Evolutionary conservation across 2,888 invertebrate species (phyloP), one percentile per base, ranked within the genome.

Genomic region (Trachelus iudaicus): DNA sequence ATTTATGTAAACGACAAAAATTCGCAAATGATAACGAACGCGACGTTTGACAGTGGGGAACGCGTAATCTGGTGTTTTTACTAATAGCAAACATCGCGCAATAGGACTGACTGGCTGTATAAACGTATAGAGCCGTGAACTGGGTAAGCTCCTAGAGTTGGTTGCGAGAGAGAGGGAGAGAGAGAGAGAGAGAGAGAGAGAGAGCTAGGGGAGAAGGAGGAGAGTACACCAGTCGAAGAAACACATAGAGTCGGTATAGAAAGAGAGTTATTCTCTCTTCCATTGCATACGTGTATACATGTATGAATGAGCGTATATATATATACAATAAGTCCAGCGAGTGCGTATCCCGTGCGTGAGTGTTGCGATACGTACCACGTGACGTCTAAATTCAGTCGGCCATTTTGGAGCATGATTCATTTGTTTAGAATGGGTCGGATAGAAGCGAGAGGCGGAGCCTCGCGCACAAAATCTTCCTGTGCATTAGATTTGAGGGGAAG

Each of bases 381-480:
- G 90, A 91, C 90, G 89, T 91, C 91, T 91, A 91, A 91, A 91
- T 90, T 91, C 90, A 87, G 90, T 86, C 91, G 89, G 91, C 91
- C 91, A 91, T 91, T 91, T 91, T 91, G 89, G 89, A 89, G 89
- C 86, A 90, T 91, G 91, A 91, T 90, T 91, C 91, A 90, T 91
- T 91, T 91, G 91, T 91, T 91, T 91, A 91, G 91, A 91, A 91
- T 89, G 90, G 90, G 87, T 88, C 89, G 89, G 88, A 88, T 90
- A 89, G 89, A 88, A 85, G 80, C 78, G 84, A 89, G 87, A 90
- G 91, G 91, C 91, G 91, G 91, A 91, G 91, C 88, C 87, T 89
- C 85, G 81, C 79, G 82, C 85, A 80, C 89, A 87, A 90, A 33
- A 74, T 90, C 89, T 90, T 89, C 84, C 83, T 83, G 84, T 83